These are phyloP conservation scores for Anarrhichthys ocellatus DNA, from an alignment of 2,113 vertebrate genomes.

Conservation along the genomic window DNA sequence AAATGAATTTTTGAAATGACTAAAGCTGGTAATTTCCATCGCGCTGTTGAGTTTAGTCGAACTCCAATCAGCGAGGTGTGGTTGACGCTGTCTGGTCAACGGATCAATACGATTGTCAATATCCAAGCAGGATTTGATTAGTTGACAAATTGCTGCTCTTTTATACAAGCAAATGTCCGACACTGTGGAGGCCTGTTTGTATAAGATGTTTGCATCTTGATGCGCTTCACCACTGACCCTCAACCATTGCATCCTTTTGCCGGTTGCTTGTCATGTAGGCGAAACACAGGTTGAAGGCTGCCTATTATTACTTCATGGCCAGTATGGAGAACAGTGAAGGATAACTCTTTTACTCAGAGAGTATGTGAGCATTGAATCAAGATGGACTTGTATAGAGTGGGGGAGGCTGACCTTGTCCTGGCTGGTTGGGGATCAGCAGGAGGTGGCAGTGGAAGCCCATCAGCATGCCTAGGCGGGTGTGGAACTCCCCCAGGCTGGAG, in stretches of 20 bases:
- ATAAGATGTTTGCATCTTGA: neutral
- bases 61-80: conserved; percentile 9
- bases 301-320: neutral
- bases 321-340: neutral
- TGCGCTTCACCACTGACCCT: neutral
- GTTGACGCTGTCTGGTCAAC: neutral
- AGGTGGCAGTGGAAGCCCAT: conserved; percentile 96
- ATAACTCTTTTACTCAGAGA: neutral
- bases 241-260: neutral
- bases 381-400: neutral
- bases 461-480: conserved; percentile 87
- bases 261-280: neutral
- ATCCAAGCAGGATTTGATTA: neutral
- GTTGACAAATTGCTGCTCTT: neutral
- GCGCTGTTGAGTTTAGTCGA: neutral
- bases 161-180: neutral
- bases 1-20: neutral
- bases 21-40: neutral
- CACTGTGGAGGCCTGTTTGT: neutral
- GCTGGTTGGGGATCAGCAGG: conserved; percentile 85
- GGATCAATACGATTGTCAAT: conserved; percentile 19
- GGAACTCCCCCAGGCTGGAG: conserved; percentile 91
- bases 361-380: neutral
- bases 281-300: too few relatives aligned
- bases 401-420: conserved; percentile 85